phyloP scores from a whole-genome alignment of 2,797 vertebrate genomes.

The Sebastes taczanowskii region DNA sequence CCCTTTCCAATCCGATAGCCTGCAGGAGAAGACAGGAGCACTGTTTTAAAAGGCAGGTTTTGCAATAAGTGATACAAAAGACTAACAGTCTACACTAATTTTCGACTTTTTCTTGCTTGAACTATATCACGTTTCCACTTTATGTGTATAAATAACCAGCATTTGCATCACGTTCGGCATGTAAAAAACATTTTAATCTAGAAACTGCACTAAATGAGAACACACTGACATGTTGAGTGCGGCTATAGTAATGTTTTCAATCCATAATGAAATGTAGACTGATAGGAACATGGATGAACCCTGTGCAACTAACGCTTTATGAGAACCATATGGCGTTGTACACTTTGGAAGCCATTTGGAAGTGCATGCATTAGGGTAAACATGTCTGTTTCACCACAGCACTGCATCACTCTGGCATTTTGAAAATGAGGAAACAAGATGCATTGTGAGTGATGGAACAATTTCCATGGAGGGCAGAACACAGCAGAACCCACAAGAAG shows the following conservation, averaged over 20 bases:
- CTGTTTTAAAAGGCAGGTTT: neutral
- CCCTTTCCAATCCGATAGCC: conserved; percentile 97
- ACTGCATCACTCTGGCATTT: conserved; percentile 23
- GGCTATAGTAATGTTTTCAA: conserved; percentile 6
- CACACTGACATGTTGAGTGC: neutral
- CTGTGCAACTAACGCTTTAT: conserved; percentile 4
- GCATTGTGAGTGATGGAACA: conserved; percentile 19
- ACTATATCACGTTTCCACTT: neutral
- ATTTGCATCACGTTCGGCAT: neutral
- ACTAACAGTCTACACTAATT: neutral
- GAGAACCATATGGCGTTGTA: conserved; percentile 20
- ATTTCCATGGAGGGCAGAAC: conserved; percentile 23
- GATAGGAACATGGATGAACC: conserved; percentile 9
- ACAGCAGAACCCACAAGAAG: conserved; percentile 25
- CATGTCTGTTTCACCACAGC: conserved; percentile 28
- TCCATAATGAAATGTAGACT: conserved; percentile 7
- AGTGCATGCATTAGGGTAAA: conserved; percentile 25
- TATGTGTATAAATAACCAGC: neutral
- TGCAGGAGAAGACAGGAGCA: conserved; percentile 53
- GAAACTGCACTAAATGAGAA: neutral
- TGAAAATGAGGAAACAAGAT: conserved; percentile 34
- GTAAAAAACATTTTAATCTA: neutral
- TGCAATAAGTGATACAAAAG: neutral
- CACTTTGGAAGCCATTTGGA: conserved; percentile 19
- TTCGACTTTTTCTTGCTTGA: neutral